A percentile compares a stretch with the other conserved stretches of the same genome.
Conservation (phyloP, 1,140 invertebrate species). For the Drosophila tsacasi region DNA sequence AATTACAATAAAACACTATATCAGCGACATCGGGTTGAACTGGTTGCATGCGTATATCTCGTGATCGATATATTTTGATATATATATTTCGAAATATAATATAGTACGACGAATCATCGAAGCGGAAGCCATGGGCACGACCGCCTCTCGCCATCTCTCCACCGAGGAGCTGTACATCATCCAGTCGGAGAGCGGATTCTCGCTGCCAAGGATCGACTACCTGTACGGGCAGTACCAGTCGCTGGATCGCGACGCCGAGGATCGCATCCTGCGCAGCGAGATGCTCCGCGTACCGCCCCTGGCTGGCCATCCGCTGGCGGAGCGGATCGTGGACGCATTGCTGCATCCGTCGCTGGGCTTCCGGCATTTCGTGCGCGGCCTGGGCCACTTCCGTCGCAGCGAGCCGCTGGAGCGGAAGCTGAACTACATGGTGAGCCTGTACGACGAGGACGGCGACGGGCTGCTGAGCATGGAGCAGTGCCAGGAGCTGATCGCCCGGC, state of each 20-base stretch:
- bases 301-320: slow-evolving; percentile 43
- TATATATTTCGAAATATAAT: background rate
- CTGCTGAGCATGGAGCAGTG: slow-evolving; percentile 40
- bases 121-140: slow-evolving; percentile 31
- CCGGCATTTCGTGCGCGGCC: slow-evolving; percentile 31
- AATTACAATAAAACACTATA: slow-evolving; percentile 4
- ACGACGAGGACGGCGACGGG: slow-evolving; percentile 50
- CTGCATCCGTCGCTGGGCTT: slow-evolving; percentile 48
- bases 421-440: slow-evolving; percentile 27
- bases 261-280: slow-evolving; percentile 40
- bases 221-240: slow-evolving; percentile 46
- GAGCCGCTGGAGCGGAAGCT: slow-evolving; percentile 36
- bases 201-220: slow-evolving; percentile 44
- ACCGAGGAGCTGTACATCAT: slow-evolving; percentile 28
- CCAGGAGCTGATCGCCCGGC: slow-evolving; percentile 22
- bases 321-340: slow-evolving; percentile 36
- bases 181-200: slow-evolving; percentile 46
- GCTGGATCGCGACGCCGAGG: slow-evolving; percentile 36
- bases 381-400: slow-evolving; percentile 41
- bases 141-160: slow-evolving; percentile 34
- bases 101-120: background rate
- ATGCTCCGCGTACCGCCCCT: slow-evolving; percentile 38
- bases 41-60: background rate
- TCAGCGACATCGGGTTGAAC: background rate
- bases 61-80: background rate